A percentile compares a stretch with the other conserved stretches of the same genome.
Evolutionary conservation across 2,888 invertebrate genomes (phyloP).

Genomic region (Myathropa florea): DNA sequence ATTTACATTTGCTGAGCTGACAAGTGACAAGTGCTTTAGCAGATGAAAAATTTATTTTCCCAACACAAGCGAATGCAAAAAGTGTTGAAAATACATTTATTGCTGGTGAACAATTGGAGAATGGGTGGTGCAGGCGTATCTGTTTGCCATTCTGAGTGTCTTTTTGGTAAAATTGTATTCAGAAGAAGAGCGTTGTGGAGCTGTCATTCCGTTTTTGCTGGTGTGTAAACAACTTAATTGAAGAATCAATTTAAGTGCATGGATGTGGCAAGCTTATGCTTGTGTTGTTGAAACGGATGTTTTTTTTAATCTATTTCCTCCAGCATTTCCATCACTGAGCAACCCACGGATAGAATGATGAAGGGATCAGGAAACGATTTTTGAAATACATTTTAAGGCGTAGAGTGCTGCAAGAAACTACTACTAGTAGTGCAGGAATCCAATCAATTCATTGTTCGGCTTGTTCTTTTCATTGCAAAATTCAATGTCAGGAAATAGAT

Average conservation of each 20-base stretch:
- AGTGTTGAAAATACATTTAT: constrained; percentile 59
- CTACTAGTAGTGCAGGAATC: too few species aligned
- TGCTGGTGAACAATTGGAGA: not conserved
- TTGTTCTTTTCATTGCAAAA: too few species aligned
- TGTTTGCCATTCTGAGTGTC: not conserved
- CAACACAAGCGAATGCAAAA: constrained; percentile 43
- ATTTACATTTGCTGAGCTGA: constrained; percentile 71
- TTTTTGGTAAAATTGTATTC: constrained; percentile 50
- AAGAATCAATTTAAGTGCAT: constrained; percentile 51
- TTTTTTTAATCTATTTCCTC: too few species aligned
- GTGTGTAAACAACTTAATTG: constrained; percentile 64
- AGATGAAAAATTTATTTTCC: constrained; percentile 65
- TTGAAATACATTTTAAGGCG: too few species aligned
- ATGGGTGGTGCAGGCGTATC: not conserved
- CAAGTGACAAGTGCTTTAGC: constrained; percentile 71
- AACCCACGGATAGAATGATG: too few species aligned
- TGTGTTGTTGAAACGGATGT: too few species aligned
- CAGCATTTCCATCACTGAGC: too few species aligned
- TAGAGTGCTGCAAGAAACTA: too few species aligned
- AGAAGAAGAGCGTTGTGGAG: constrained; percentile 7
- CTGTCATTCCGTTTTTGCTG: constrained; percentile 46
- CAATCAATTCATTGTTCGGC: too few species aligned
- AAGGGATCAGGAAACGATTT: too few species aligned
- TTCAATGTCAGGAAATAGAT: too few species aligned
- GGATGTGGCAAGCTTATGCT: too few species aligned